These are phyloP conservation scores for Xiphophorus hellerii DNA, from an alignment of 2,113 vertebrate genomes.

Conservation along the genomic window DNA sequence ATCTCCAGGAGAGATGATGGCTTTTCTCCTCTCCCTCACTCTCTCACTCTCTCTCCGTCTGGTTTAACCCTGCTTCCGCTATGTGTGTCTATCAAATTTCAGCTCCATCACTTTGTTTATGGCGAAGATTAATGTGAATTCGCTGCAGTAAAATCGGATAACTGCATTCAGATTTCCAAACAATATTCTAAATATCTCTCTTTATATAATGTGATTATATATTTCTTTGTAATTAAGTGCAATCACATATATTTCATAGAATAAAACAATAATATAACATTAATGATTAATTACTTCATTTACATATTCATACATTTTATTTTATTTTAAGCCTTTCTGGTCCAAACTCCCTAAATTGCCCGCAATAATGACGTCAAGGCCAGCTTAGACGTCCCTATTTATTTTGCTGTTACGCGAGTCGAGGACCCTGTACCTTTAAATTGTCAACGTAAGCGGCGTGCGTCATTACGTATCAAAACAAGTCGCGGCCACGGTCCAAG, in stretches of 20 bases:
- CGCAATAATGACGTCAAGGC: constrained; percentile 12
- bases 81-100: background rate
- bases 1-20: constrained; percentile 47
- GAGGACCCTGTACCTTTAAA: constrained; percentile 55
- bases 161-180: too few species aligned
- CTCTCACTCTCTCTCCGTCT: constrained; percentile 28
- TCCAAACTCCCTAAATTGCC: background rate
- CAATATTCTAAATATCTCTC: too few species aligned
- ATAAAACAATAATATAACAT: too few species aligned
- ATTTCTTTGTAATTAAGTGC: too few species aligned
- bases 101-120: background rate
- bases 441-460: background rate
- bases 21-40: constrained; percentile 18
- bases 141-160: too few species aligned
- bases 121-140: too few species aligned
- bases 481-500: background rate
- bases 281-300: too few species aligned
- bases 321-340: background rate
- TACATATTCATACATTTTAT: background rate
- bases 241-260: too few species aligned
- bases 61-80: background rate
- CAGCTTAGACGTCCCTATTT: background rate
- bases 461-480: constrained; percentile 53
- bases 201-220: too few species aligned
- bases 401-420: background rate